Evolutionary conservation across 2,888 invertebrate genomes (phyloP).

Genomic region (Omphaloscelis lunosa): DNA sequence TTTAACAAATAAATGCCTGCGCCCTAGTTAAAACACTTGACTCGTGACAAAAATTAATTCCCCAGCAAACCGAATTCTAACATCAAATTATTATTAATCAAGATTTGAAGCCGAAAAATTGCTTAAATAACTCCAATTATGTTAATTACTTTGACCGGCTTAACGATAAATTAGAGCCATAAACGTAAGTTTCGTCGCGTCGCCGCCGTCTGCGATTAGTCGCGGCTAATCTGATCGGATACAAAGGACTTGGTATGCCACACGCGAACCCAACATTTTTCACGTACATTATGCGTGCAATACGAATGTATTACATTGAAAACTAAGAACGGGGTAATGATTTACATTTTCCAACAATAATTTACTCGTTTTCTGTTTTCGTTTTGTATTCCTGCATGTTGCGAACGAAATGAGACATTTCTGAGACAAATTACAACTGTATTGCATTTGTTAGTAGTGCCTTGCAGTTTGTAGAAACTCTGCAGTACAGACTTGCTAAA

Average conservation of each 20-base stretch:
- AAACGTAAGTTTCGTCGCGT: slow-evolving; percentile 69
- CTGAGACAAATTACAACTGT: slow-evolving; percentile 36
- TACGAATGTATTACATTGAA: slow-evolving; percentile 59
- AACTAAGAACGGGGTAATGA: slow-evolving; percentile 42
- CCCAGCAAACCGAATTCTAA: slow-evolving; percentile 47
- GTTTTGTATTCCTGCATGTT: slow-evolving; percentile 47
- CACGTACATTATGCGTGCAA: slow-evolving; percentile 59
- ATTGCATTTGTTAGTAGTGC: slow-evolving; percentile 26
- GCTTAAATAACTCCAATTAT: slow-evolving; percentile 63
- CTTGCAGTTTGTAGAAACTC: slow-evolving; percentile 10
- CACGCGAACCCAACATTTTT: slow-evolving; percentile 65
- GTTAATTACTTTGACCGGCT: slow-evolving; percentile 58
- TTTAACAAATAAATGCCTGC: background rate
- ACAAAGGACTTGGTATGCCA: slow-evolving; percentile 37
- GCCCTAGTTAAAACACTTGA: slow-evolving; percentile 21
- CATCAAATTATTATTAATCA: slow-evolving; percentile 62
- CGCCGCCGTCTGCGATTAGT: slow-evolving; percentile 74
- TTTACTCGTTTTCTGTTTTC: slow-evolving; percentile 46
- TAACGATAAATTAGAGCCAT: slow-evolving; percentile 59
- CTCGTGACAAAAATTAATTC: slow-evolving; percentile 61
- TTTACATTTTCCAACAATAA: slow-evolving; percentile 57
- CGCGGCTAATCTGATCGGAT: slow-evolving; percentile 66
- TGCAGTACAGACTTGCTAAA: background rate
- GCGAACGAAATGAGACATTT: slow-evolving; percentile 48
- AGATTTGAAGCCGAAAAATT: slow-evolving; percentile 63